These are phyloP conservation scores for Cetoscarus ocellatus DNA, from an alignment of 2,797 vertebrate genomes.

Conservation along the genomic window DNA sequence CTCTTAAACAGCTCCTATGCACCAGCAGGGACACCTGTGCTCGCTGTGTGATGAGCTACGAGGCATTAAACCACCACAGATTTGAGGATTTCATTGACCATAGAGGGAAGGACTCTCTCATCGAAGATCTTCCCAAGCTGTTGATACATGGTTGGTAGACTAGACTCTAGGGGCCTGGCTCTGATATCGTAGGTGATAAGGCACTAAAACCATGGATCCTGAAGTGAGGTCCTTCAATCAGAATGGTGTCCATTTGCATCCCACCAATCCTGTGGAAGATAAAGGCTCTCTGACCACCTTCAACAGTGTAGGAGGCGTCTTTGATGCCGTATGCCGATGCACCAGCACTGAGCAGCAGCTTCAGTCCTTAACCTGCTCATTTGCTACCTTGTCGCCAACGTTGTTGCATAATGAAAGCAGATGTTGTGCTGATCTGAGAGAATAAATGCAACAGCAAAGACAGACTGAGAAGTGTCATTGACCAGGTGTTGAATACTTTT, in stretches of 20 bases:
- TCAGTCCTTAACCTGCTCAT: slow-evolving; percentile 89
- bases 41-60: slow-evolving; percentile 94
- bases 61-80: slow-evolving; percentile 96
- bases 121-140: slow-evolving; percentile 93
- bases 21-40: too few species aligned
- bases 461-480: too few species aligned
- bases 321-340: slow-evolving; percentile 90
- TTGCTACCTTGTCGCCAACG: too few species aligned
- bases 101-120: slow-evolving; percentile 92
- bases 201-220: slow-evolving; percentile 96
- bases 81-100: slow-evolving; percentile 95
- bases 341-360: slow-evolving; percentile 91
- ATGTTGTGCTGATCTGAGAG: too few species aligned
- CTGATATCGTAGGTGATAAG: slow-evolving; percentile 95
- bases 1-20: too few species aligned
- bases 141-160: slow-evolving; percentile 91
- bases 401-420: too few species aligned
- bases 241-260: slow-evolving; percentile 92
- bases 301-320: slow-evolving; percentile 94
- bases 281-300: slow-evolving; percentile 92
- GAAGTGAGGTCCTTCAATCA: slow-evolving; percentile 92
- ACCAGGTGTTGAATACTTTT: too few species aligned
- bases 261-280: slow-evolving; percentile 94
- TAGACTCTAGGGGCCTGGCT: slow-evolving; percentile 89
- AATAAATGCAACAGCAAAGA: too few species aligned